A percentile compares a stretch with the other conserved stretches of the same genome.
Conservation (phyloP, 2,113 vertebrate species). For the Irena cyanogastra region DNA sequence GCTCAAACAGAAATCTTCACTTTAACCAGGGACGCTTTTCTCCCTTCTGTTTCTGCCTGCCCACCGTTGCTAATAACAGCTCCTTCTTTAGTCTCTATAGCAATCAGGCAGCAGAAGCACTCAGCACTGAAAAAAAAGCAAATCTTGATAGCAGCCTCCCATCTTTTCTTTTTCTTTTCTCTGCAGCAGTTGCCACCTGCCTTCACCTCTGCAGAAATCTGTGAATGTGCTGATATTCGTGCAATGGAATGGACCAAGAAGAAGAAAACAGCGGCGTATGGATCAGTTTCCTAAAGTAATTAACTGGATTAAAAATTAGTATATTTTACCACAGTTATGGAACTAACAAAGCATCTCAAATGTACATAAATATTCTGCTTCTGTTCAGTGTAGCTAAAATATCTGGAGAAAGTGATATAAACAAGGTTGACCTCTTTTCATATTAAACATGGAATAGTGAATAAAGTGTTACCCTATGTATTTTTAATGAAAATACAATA, state of each 20-base stretch:
- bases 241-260: accelerated
- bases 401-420: not conserved
- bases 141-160: not conserved
- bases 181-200: not conserved
- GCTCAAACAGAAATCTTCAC: constrained; percentile 2
- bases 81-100: constrained; percentile 45
- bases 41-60: constrained; percentile 12
- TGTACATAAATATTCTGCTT: not conserved
- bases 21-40: not conserved
- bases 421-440: not conserved
- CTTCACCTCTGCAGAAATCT: not conserved
- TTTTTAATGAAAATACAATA: not conserved
- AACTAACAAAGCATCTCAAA: not conserved
- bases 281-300: not conserved
- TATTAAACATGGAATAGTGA: not conserved
- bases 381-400: not conserved
- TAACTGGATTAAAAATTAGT: not conserved
- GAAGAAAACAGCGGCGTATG: not conserved
- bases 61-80: constrained; percentile 49
- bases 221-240: not conserved
- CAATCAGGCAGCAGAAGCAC: constrained; percentile 48
- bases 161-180: not conserved
- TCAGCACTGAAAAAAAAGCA: not conserved
- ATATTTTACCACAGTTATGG: not conserved
- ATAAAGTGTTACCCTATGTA: not conserved